A percentile compares a stretch with the other conserved stretches of the same genome.
Evolutionary conservation across 2,888 invertebrate species (phyloP).

Genomic region (Lumbricus terrestris): DNA sequence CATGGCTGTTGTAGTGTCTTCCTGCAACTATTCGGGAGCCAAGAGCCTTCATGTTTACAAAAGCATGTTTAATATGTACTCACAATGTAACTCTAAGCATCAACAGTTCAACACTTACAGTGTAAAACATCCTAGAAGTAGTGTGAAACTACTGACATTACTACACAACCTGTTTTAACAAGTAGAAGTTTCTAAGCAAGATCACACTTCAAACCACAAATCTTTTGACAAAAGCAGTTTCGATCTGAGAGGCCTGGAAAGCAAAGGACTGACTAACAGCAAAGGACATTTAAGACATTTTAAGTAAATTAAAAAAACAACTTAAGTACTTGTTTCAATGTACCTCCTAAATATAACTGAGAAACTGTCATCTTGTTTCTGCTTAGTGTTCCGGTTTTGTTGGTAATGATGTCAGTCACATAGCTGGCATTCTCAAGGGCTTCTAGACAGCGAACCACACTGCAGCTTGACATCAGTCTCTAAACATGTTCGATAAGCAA

Average conservation of each 20-base stretch:
- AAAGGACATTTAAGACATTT: neutral
- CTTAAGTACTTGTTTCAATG: neutral
- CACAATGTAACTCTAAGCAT: too few relatives aligned
- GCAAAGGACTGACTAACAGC: neutral
- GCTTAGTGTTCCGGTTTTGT: neutral
- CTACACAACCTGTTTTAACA: too few relatives aligned
- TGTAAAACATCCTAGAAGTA: too few relatives aligned
- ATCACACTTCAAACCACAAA: neutral
- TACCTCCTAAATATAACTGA: neutral
- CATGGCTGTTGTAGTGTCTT: too few relatives aligned
- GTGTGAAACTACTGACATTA: too few relatives aligned
- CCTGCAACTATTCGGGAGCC: too few relatives aligned
- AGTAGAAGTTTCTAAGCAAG: neutral
- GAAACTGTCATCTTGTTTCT: neutral
- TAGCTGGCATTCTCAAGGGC: neutral
- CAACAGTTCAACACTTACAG: too few relatives aligned
- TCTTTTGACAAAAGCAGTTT: neutral
- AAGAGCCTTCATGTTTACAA: too few relatives aligned
- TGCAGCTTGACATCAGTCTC: neutral
- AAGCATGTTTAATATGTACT: too few relatives aligned
- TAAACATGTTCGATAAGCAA: neutral
- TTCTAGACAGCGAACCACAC: neutral
- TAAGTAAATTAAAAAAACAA: neutral
- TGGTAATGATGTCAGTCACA: conserved; percentile 1
- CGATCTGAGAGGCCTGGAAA: neutral